Percentiles rank a stretch among this genome's conserved stretches.
These are phyloP conservation scores for Leptopilina boulardi DNA, from an alignment of 1,140 invertebrate genomes.

Conservation along the genomic window DNA sequence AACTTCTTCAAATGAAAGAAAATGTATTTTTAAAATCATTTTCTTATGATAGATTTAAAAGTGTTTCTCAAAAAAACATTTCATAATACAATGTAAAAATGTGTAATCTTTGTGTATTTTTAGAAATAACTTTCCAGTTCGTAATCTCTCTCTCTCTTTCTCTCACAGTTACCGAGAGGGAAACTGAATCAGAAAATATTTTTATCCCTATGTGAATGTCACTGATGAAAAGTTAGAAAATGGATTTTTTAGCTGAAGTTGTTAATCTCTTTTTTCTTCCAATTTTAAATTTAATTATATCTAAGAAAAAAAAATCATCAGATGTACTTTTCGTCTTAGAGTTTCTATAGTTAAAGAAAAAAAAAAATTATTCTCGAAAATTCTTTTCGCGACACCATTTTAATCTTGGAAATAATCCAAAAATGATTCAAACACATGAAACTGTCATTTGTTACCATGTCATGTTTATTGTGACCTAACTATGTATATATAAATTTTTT, in stretches of 20 bases:
- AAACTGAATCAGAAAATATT: slow-evolving; percentile 31
- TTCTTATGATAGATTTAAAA: no score
- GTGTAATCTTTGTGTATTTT: slow-evolving; percentile 1
- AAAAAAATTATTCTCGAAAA: slow-evolving; percentile 13
- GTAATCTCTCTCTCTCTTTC: no score
- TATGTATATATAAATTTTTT: slow-evolving; percentile 30
- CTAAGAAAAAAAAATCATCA: slow-evolving; percentile 38
- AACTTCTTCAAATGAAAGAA: not conserved
- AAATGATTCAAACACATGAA: slow-evolving; percentile 40
- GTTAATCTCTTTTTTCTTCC: not conserved
- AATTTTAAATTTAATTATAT: not conserved
- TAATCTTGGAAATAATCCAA: slow-evolving; percentile 49
- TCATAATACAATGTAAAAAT: slow-evolving; percentile 6
- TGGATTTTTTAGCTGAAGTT: not conserved
- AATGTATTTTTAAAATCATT: not conserved
- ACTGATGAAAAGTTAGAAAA: not conserved
- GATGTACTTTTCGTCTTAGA: not conserved
- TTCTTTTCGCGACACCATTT: slow-evolving; percentile 41
- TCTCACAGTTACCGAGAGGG: not conserved
- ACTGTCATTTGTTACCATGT: slow-evolving; percentile 41
- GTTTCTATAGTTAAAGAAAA: no score
- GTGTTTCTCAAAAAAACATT: not conserved
- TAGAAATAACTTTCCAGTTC: not conserved
- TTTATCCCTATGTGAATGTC: slow-evolving; percentile 24
- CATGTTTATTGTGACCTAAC: slow-evolving; percentile 41